These are phyloP conservation scores for Nanger granti DNA, from an alignment of 2,113 vertebrate genomes.

Conservation along the genomic window DNA sequence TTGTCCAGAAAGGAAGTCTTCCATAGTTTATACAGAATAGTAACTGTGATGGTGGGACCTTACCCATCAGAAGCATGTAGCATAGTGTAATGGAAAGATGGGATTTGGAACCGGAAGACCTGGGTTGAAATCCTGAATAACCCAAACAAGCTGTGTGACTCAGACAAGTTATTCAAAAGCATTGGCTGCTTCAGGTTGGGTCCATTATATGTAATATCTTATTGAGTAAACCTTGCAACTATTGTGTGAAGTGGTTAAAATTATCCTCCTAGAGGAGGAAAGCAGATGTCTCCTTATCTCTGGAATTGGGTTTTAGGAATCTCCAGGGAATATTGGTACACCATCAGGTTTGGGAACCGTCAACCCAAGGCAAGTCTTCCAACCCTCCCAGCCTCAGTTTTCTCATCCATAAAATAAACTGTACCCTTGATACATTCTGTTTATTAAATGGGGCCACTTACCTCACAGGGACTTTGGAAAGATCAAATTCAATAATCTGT, in stretches of 20 bases:
- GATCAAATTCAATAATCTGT: neutral
- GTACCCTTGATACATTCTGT: neutral
- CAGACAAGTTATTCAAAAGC: neutral
- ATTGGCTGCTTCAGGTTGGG: neutral
- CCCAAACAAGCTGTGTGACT: neutral
- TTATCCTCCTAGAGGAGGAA: neutral
- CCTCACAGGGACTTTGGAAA: conserved; percentile 44
- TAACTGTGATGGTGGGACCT: neutral
- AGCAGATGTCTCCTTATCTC: neutral
- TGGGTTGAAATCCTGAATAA: neutral
- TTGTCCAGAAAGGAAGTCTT: neutral
- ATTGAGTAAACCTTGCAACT: neutral
- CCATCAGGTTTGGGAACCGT: neutral
- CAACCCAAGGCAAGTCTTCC: neutral
- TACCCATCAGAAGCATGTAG: neutral
- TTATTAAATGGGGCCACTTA: neutral
- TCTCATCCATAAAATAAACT: conserved; percentile 13
- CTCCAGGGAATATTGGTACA: neutral
- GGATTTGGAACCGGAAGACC: neutral
- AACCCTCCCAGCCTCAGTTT: neutral
- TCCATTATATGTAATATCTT: neutral
- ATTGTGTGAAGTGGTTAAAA: neutral
- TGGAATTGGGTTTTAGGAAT: neutral
- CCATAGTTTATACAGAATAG: neutral
- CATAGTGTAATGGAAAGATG: neutral